These are phyloP conservation scores for Hirtodrosophila confusa DNA, from an alignment of 2,888 invertebrate species.

Conservation along the genomic window DNA sequence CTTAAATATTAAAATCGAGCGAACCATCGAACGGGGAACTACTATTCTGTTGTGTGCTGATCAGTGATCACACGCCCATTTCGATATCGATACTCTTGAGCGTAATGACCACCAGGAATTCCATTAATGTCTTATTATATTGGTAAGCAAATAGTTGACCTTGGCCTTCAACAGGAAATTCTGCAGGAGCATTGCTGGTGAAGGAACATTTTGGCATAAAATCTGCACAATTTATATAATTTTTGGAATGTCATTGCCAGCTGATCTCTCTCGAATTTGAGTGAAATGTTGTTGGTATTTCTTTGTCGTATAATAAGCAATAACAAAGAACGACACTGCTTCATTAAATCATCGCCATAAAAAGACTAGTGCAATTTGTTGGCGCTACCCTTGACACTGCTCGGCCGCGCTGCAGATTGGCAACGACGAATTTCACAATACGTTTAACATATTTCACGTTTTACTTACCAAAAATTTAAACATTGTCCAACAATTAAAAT, in stretches of 20 bases:
- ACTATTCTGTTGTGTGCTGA: too few species aligned
- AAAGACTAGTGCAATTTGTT: conserved; percentile 33
- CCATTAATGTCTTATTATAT: too few species aligned
- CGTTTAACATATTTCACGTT: conserved; percentile 1
- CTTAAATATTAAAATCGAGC: too few species aligned
- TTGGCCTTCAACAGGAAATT: conserved; percentile 1
- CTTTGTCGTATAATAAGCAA: conserved; percentile 19
- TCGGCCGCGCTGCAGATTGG: not conserved
- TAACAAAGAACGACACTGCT: conserved; percentile 10
- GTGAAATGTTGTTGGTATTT: conserved; percentile 18
- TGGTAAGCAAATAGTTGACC: conserved; percentile 1
- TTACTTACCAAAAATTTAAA: conserved; percentile 81
- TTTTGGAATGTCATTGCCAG: not conserved
- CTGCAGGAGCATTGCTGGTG: not conserved
- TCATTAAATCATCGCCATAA: conserved; percentile 63
- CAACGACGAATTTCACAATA: conserved; percentile 4
- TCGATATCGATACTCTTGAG: too few species aligned
- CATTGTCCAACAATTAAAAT: conserved; percentile 79
- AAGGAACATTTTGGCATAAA: not conserved
- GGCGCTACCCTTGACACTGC: not conserved
- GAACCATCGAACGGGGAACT: too few species aligned
- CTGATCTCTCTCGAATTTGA: conserved; percentile 11
- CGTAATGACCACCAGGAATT: too few species aligned
- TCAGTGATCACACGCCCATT: too few species aligned
- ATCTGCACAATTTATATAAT: conserved; percentile 16